Evolutionary conservation across 2,797 vertebrate species (phyloP), one percentile per base, ranked within the genome.

Genomic region (Cynodonichthys magdalenae): DNA sequence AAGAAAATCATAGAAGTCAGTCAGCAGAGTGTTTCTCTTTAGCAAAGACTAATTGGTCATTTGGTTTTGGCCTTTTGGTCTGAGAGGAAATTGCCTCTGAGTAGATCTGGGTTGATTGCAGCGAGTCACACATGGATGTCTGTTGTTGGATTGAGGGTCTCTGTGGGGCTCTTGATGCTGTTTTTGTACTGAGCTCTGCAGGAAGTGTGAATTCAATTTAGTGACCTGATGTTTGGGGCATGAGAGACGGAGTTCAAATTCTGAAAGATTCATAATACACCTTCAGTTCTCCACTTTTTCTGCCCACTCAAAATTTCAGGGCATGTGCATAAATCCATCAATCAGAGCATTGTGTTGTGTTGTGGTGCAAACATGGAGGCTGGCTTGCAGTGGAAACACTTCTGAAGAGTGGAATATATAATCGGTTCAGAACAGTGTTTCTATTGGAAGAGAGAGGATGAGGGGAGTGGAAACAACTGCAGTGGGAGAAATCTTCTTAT

Each of bases 101-200:
- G 66, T 56, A 45, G 61, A 76, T 77, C 60, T 80, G 69, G 19
- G 57, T 51, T 65, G 52, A 29, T 39, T 69, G 34, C 73, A 50
- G 68, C 52, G 44, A 57, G 69, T 76, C 74, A 47, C 85, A 87
- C 81, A 85, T 74, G 51, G 31, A 64, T 64, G 61, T 82, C 75
- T 91, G 85, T 89, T 74, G 71, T 76, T 61, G 69, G 72, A 86
- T 73, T 82, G 84, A 72, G 77, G 71, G 66, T 69, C 79, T 88
- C 81, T 85, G 77, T 79, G 82, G 65, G 69, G 31, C 68, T 71
- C 51, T 74, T 18, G 64, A 51, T 68, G 57, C 73, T 56, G 77
- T 66, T 31, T 82, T 75, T 62, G 62, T 68, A 57, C 64, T 3
- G 28, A 77, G 24, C 45, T 64, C 51, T 54, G 67, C 71, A 54